These are phyloP conservation scores for Chaetodon trifascialis DNA, from an alignment of 2,113 vertebrate species.

Conservation along the genomic window DNA sequence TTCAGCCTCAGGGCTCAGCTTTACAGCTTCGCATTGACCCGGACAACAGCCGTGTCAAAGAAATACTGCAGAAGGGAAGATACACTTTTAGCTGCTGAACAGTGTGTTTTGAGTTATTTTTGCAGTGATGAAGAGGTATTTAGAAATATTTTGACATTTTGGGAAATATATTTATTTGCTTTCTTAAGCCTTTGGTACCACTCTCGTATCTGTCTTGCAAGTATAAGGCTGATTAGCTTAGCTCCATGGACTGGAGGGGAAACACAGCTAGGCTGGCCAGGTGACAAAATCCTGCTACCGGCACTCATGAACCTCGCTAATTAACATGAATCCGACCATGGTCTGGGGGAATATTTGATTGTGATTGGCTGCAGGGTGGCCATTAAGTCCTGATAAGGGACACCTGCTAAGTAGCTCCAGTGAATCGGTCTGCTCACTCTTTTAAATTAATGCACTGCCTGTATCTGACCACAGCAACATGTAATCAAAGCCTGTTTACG, in stretches of 20 bases:
- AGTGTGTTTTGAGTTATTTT: neutral
- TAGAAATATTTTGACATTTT: neutral
- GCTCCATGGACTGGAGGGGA: neutral
- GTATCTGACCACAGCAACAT: too few relatives aligned
- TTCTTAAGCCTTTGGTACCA: neutral
- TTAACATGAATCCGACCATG: neutral
- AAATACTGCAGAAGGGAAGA: conserved; percentile 18
- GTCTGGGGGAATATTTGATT: too few relatives aligned
- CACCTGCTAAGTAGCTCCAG: too few relatives aligned
- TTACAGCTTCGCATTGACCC: conserved; percentile 37
- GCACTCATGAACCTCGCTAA: neutral
- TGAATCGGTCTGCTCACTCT: too few relatives aligned
- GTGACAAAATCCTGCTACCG: neutral
- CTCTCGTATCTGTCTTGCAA: neutral
- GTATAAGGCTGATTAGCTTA: neutral
- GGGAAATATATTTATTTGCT: neutral
- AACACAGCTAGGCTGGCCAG: neutral
- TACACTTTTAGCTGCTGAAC: neutral
- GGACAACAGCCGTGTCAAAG: conserved; percentile 30
- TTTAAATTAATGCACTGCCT: too few relatives aligned
- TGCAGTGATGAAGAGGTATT: neutral
- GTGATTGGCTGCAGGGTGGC: too few relatives aligned
- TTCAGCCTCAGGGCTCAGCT: conserved; percentile 36
- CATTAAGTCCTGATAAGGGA: too few relatives aligned
- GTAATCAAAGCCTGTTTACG: too few relatives aligned